phyloP scores from a whole-genome alignment of 2,113 vertebrate species.

The Indicator indicator region DNA sequence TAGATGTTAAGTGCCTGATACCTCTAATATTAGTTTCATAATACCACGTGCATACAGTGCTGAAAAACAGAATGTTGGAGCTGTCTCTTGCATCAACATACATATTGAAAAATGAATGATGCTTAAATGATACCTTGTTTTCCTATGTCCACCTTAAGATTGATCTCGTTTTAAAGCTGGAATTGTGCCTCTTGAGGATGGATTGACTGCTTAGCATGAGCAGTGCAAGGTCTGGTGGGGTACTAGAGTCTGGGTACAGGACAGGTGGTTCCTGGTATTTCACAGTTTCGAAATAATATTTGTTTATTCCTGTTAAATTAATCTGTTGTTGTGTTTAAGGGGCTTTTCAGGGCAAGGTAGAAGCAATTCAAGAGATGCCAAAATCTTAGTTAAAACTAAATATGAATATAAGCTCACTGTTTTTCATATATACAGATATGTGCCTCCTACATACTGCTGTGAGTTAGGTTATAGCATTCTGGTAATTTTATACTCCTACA shows the following conservation, averaged over 20 bases:
- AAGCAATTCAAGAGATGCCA: background rate
- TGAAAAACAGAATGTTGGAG: background rate
- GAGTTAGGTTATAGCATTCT: slow-evolving; percentile 7
- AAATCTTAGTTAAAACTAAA: background rate
- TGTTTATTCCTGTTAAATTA: background rate
- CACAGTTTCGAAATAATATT: background rate
- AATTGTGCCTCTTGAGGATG: background rate
- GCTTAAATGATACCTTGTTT: background rate
- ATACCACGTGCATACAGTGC: background rate
- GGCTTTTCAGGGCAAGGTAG: background rate
- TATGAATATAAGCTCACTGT: background rate
- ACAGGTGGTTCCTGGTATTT: background rate
- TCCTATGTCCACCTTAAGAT: background rate
- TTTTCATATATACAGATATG: slow-evolving; percentile 1
- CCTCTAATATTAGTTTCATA: background rate
- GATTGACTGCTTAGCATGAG: background rate
- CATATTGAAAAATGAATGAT: background rate
- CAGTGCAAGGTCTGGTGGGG: background rate
- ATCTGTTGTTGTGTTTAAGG: background rate
- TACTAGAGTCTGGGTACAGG: background rate
- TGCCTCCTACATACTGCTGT: slow-evolving; percentile 21
- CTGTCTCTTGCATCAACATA: background rate
- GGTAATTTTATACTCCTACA: slow-evolving; percentile 36
- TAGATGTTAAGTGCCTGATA: background rate
- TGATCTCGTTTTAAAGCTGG: background rate